These are phyloP conservation scores for Chaenocephalus aceratus DNA, from an alignment of 2,113 vertebrate species.

Conservation along the genomic window DNA sequence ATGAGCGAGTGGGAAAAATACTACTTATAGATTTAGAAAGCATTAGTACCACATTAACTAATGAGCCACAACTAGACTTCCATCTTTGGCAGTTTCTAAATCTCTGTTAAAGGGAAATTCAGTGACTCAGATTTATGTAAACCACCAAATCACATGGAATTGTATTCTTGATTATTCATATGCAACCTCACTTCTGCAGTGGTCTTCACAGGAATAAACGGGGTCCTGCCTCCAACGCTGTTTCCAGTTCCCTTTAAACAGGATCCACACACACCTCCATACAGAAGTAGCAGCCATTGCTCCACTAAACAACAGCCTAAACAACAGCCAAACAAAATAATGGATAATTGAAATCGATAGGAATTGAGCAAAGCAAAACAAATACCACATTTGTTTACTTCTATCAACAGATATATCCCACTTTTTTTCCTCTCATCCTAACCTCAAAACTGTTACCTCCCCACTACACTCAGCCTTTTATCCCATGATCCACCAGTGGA, in stretches of 20 bases:
- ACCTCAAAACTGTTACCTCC: slow-evolving; percentile 16
- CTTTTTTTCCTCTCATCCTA: slow-evolving; percentile 7
- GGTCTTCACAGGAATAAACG: no score
- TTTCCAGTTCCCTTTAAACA: no score
- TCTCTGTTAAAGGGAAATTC: slow-evolving; percentile 1
- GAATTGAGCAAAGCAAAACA: background rate
- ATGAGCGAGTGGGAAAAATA: slow-evolving; percentile 29
- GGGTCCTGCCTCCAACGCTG: no score
- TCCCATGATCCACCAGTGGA: slow-evolving; percentile 47
- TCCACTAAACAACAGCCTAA: no score
- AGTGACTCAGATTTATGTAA: no score
- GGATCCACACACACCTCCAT: no score
- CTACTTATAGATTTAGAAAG: slow-evolving; percentile 34
- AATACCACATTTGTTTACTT: background rate
- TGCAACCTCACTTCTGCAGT: no score
- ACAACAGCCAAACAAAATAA: no score
- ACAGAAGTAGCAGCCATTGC: no score
- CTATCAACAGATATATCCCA: background rate
- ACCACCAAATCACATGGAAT: no score
- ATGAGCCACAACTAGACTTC: slow-evolving; percentile 20
- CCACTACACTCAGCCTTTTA: slow-evolving; percentile 39
- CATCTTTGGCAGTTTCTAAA: slow-evolving; percentile 17
- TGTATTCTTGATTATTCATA: no score
- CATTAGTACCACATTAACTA: slow-evolving; percentile 24
- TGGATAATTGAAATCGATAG: no score